Conservation (phyloP, 2,113 vertebrate genomes). For the Mustela nigripes region DNA sequence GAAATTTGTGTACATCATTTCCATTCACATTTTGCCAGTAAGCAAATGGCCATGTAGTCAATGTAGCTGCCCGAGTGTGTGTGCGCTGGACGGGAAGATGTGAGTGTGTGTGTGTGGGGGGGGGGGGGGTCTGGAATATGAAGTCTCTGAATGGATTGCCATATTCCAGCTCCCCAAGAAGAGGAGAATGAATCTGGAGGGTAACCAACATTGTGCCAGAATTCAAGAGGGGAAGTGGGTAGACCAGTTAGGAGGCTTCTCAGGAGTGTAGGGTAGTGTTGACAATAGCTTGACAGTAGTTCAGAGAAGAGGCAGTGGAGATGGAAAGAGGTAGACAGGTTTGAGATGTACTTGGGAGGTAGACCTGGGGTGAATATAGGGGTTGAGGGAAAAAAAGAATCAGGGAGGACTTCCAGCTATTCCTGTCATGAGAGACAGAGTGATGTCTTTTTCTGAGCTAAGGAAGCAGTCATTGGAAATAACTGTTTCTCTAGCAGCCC, state of each 20-base stretch:
- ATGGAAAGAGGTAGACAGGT: background rate
- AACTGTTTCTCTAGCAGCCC: background rate
- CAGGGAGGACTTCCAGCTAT: background rate
- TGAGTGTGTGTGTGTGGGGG: no score
- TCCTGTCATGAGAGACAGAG: background rate
- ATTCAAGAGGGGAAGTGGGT: background rate
- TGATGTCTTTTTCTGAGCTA: background rate
- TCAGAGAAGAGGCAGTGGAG: background rate
- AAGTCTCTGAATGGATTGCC: background rate
- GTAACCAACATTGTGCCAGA: background rate
- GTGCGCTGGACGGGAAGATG: background rate
- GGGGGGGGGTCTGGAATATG: background rate
- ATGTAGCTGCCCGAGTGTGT: background rate
- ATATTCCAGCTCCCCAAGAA: background rate
- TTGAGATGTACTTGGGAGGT: background rate
- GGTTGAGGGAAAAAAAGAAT: background rate
- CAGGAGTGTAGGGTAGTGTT: background rate
- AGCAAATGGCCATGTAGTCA: background rate
- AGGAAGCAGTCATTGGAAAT: background rate
- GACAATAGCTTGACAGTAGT: background rate
- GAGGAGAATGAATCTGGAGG: background rate
- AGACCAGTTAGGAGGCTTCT: background rate
- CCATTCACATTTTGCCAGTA: background rate
- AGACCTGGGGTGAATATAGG: background rate
- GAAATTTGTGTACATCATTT: constrained; percentile 8